Evolutionary conservation across 2,113 vertebrate genomes (phyloP).

Genomic region (Poeciliopsis prolifica): DNA sequence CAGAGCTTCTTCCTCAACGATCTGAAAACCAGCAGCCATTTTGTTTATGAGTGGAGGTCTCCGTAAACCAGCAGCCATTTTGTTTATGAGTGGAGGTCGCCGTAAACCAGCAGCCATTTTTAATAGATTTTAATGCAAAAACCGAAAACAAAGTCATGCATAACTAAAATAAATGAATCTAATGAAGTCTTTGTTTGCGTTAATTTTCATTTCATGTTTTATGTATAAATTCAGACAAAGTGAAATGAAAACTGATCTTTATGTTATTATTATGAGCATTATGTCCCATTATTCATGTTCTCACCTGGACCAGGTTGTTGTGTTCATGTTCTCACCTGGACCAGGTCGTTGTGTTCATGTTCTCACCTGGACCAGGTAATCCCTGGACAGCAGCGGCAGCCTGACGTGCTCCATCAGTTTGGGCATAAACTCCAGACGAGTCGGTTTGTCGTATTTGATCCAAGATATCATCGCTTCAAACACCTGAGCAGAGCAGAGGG

Average conservation of each 20-base stretch:
- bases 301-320: no score
- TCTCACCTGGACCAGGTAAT: slow-evolving; percentile 82
- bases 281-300: no score
- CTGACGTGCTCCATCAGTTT: slow-evolving; percentile 96
- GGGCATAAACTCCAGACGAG: slow-evolving; percentile 92
- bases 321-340: no score
- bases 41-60: no score
- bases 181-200: background rate
- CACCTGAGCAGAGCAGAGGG: slow-evolving; percentile 78
- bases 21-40: slow-evolving; percentile 73
- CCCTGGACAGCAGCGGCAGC: slow-evolving; percentile 91
- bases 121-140: no score
- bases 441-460: slow-evolving; percentile 94
- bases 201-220: background rate
- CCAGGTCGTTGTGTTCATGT: no score
- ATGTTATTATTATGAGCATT: no score
- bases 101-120: no score
- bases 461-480: slow-evolving; percentile 96
- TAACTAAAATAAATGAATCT: background rate
- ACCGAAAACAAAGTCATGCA: no score
- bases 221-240: background rate
- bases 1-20: slow-evolving; percentile 94
- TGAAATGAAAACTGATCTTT: no score
- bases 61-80: slow-evolving; percentile 1
- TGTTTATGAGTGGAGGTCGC: no score